Evolutionary conservation across 2,113 vertebrate genomes (phyloP), one percentile per base, ranked within the genome.

Genomic region (Hydropotes inermis): DNA sequence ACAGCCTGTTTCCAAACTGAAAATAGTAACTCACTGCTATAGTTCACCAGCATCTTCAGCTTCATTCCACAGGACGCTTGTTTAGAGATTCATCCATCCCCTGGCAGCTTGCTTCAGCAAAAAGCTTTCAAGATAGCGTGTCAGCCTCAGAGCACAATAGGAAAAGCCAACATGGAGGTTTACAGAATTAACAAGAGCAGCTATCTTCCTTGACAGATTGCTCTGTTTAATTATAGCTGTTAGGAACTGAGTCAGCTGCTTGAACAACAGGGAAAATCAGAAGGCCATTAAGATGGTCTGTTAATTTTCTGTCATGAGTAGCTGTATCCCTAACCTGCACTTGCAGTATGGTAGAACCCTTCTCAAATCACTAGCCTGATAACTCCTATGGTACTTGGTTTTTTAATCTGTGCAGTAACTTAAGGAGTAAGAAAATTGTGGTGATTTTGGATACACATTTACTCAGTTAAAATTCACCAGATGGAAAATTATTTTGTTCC

Each of bases 141-240:
- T 92, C 52, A 43, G 55, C 87, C 78, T 84, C 55, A 36, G 39
- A 87, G 16, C 33, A 64, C 87, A 91, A 88, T 50, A 89, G 87
- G 19, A 89, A 91, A 93, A 89, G 43, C 30, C 92, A 97, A 82
- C 61, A 50, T 84, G 91, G 92, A 70, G 57, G 96, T 96, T 97
- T 91, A 97, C 52, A 79, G 87, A 96, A 95, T 98, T 93, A 96
- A 95, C 82, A 95, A 70, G 95, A 96, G 74, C 61, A 92, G 86
- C 89, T 79, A 79, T 96, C 94, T 93, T 93, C 64, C 54, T 74
- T 95, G 92, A 98, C 97, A 98, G 86, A 95, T 89, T 96, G 83
- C 45, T 97, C 55, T 97, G 54, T 91, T 95, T 96, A 96, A 98
- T 96, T 95, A 96, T 84, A 96, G 96, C 95, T 98, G 50, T 79